Percentiles rank a stretch among this genome's conserved stretches.
Conservation (phyloP, 2,113 vertebrate genomes). For the Fukomys damarensis region DNA sequence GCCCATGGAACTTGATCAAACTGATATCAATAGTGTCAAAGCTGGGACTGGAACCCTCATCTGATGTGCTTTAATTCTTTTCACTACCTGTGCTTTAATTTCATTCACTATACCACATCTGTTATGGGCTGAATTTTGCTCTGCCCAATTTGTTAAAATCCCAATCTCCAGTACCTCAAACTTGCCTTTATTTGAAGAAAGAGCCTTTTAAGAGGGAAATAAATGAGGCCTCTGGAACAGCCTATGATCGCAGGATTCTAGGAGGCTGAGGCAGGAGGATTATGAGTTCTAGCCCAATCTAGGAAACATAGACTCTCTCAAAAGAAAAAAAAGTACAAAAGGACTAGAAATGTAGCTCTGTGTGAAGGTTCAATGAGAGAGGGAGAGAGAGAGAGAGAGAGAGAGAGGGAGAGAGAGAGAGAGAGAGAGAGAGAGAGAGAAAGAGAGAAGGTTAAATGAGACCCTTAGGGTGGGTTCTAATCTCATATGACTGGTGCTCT, state of each 20-base stretch:
- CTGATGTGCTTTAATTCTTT: not conserved
- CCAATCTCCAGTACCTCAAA: not conserved
- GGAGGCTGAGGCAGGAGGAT: not conserved
- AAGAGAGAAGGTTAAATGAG: not conserved
- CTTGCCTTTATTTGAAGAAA: not conserved
- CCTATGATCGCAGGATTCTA: not conserved
- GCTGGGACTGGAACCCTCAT: not conserved
- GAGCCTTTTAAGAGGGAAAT: not conserved
- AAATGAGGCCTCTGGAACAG: not conserved
- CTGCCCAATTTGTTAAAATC: not conserved
- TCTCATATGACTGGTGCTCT: not conserved
- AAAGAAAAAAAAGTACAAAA: not conserved
- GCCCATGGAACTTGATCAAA: not conserved
- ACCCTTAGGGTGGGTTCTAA: not conserved
- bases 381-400: no score
- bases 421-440: no score
- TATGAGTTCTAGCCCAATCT: not conserved
- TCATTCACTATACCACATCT: not conserved
- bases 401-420: no score
- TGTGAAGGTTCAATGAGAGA: no score
- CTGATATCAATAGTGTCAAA: not conserved
- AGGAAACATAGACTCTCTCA: not conserved
- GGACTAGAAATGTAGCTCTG: not conserved
- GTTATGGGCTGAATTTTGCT: not conserved
- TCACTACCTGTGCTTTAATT: no score